Evolutionary conservation across 2,888 invertebrate species (phyloP).

Genomic region (Cancer borealis): DNA sequence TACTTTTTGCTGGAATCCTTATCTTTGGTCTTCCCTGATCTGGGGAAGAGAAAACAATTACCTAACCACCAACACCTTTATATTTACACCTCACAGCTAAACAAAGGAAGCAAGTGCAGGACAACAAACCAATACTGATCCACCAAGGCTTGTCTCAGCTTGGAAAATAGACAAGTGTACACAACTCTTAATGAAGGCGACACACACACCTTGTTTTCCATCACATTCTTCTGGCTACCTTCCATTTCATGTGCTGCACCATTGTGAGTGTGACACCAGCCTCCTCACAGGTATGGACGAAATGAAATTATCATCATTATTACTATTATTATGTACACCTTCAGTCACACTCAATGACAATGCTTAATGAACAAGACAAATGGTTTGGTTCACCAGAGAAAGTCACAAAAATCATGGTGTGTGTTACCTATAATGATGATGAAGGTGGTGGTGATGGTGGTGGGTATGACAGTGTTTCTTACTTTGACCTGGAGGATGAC

Average conservation of each 20-base stretch:
- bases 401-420: background rate
- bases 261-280: background rate
- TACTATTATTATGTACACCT: background rate
- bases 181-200: background rate
- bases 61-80: conserved; percentile 18
- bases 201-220: background rate
- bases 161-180: background rate
- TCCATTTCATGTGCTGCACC: background rate
- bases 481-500: conserved; percentile 66
- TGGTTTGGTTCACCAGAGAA: background rate
- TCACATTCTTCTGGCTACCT: background rate
- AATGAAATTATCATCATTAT: too few species aligned
- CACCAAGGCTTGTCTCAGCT: background rate
- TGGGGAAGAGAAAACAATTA: conserved; percentile 55
- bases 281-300: background rate
- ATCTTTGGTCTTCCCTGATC: conserved; percentile 67
- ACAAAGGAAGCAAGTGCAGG: background rate
- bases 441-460: too few species aligned
- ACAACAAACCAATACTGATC: background rate
- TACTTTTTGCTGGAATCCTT: conserved; percentile 72
- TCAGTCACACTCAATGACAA: background rate
- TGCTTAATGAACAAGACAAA: background rate
- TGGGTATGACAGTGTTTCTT: background rate
- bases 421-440: background rate
- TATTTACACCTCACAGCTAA: background rate